A percentile compares a stretch with the other conserved stretches of the same genome.
phyloP scores from a whole-genome alignment of 2,113 vertebrate genomes.

The Cryptomyrus ogoouensis region DNA sequence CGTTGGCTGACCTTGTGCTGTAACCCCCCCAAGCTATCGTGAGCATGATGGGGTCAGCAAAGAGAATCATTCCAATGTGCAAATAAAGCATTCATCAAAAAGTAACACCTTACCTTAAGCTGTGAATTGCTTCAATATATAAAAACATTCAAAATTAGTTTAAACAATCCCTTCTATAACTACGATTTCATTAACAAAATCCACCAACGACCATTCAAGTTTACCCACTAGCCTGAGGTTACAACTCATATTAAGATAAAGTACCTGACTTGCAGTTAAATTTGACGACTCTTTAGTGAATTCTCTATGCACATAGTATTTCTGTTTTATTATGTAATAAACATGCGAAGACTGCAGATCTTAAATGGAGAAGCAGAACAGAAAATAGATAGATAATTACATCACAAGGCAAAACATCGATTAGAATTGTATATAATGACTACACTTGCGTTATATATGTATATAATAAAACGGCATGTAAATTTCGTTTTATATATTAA shows the following conservation, averaged over 20 bases:
- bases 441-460: background rate
- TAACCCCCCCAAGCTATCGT: background rate
- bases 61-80: background rate
- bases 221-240: background rate
- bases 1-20: background rate
- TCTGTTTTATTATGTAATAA: background rate
- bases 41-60: background rate
- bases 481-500: background rate
- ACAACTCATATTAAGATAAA: background rate
- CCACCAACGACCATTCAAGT: background rate
- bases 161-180: background rate
- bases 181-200: background rate
- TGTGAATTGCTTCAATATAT: background rate
- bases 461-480: background rate
- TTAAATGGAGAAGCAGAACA: background rate
- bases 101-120: background rate
- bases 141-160: background rate
- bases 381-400: background rate
- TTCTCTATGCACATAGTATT: background rate
- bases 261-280: background rate
- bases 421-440: background rate
- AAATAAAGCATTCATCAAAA: background rate
- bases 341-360: background rate
- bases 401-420: background rate
- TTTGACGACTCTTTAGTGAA: background rate